Percentiles rank a stretch among this genome's conserved stretches.
Evolutionary conservation across 2,113 vertebrate species (phyloP).

Genomic region (Sphyrna mokarran): DNA sequence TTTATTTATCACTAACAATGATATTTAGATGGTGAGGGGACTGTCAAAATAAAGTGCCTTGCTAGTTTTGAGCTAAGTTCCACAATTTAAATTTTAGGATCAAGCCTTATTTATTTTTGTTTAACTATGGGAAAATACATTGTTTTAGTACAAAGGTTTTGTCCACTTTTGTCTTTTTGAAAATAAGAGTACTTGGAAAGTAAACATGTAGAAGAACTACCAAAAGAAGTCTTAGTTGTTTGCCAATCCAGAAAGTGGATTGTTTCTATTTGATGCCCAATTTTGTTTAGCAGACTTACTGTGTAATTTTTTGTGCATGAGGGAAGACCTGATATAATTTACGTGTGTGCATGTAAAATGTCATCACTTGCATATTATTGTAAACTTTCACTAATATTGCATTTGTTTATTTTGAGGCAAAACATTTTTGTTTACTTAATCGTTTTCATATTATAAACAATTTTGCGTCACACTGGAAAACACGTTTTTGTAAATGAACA

Average conservation of each 20-base stretch:
- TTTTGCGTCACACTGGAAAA: constrained; percentile 3
- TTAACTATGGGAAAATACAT: not conserved
- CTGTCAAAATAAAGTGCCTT: not conserved
- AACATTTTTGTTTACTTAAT: constrained; percentile 11
- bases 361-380: not conserved
- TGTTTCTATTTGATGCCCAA: not conserved
- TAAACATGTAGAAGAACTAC: not conserved
- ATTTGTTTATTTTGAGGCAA: not conserved
- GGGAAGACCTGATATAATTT: not conserved
- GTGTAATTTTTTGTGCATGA: not conserved
- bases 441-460: not conserved
- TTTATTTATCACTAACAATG: not conserved
- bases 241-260: not conserved
- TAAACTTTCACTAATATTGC: not conserved
- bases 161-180: not conserved
- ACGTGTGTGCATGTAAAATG: not conserved
- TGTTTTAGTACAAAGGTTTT: not conserved
- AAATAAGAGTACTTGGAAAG: not conserved
- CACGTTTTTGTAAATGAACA: not conserved
- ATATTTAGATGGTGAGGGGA: not conserved
- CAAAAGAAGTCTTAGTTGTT: not conserved
- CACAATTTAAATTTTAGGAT: not conserved
- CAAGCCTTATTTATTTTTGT: not conserved
- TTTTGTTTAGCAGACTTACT: not conserved
- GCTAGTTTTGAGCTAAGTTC: not conserved